phyloP scores from a whole-genome alignment of 2,797 vertebrate species.

The Onychomys arenicola region DNA sequence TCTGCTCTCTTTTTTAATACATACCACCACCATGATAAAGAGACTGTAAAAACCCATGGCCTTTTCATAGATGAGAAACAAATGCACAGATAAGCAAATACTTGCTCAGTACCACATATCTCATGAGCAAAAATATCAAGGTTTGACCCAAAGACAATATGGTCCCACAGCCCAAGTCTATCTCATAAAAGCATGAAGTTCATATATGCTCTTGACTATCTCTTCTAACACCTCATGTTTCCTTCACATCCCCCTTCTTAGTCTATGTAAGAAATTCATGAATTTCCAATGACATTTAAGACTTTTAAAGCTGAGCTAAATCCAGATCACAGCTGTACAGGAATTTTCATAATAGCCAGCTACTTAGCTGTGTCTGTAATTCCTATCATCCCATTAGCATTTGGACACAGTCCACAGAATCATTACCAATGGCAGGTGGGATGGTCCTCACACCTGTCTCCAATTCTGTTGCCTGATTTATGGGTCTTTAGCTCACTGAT shows the following conservation, averaged over 20 bases:
- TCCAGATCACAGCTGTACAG: neutral
- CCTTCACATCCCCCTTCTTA: neutral
- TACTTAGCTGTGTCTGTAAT: neutral
- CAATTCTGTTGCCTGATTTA: neutral
- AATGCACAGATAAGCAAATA: neutral
- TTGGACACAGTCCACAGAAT: neutral
- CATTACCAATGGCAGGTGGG: neutral
- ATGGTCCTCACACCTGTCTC: neutral
- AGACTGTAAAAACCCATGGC: neutral
- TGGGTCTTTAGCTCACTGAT: neutral
- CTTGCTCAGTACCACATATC: neutral
- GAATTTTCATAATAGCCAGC: neutral
- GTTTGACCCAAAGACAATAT: neutral
- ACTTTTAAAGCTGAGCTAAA: neutral
- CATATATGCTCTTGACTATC: neutral
- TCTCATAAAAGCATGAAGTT: neutral
- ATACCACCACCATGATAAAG: neutral
- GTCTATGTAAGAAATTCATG: neutral
- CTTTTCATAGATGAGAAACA: neutral
- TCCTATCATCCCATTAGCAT: neutral
- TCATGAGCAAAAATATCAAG: neutral
- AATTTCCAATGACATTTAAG: neutral
- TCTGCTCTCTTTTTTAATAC: neutral
- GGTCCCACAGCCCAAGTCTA: neutral
- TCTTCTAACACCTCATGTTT: neutral